Percentiles rank a stretch among this genome's conserved stretches.
These are phyloP conservation scores for Drosophila virilis DNA, from an alignment of 1,140 invertebrate genomes.

Conservation along the genomic window DNA sequence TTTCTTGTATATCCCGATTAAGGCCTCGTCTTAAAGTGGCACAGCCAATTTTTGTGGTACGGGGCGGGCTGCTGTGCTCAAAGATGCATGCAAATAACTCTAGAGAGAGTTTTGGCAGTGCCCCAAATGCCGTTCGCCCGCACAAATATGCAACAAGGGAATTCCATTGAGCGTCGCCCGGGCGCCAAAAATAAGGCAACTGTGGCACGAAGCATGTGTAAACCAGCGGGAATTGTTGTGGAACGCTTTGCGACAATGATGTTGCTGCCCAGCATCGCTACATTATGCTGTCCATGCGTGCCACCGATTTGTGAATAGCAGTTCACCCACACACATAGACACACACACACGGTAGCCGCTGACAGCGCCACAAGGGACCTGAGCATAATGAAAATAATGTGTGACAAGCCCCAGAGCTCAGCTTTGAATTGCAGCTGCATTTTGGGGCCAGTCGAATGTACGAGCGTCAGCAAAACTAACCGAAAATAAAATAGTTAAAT, in stretches of 20 bases:
- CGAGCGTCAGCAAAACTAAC: slow-evolving; percentile 51
- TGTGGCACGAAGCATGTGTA: slow-evolving; percentile 34
- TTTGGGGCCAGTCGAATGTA: slow-evolving; percentile 57
- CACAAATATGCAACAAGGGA: slow-evolving; percentile 60
- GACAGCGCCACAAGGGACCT: slow-evolving; percentile 44
- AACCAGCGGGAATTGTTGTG: slow-evolving; percentile 23
- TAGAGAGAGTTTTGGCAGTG: slow-evolving; percentile 54
- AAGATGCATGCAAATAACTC: slow-evolving; percentile 53
- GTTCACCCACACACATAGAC: slow-evolving; percentile 17
- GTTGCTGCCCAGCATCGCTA: slow-evolving; percentile 48
- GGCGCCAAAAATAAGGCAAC: slow-evolving; percentile 26
- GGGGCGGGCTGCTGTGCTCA: slow-evolving; percentile 25
- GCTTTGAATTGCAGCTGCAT: slow-evolving; percentile 45
- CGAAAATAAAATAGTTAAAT: slow-evolving; percentile 80
- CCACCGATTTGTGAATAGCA: slow-evolving; percentile 70
- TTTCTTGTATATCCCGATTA: background rate
- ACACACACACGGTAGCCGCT: slow-evolving; percentile 7
- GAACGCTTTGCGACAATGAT: slow-evolving; percentile 39
- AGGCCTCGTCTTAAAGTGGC: slow-evolving; percentile 8
- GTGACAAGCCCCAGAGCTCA: slow-evolving; percentile 73
- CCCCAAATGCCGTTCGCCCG: slow-evolving; percentile 54
- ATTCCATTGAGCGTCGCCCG: slow-evolving; percentile 34
- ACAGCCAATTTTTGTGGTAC: background rate
- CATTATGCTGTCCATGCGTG: slow-evolving; percentile 67
- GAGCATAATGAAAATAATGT: slow-evolving; percentile 78